Percentiles rank a stretch among this genome's conserved stretches.
Evolutionary conservation across 2,888 invertebrate species (phyloP).

Genomic region (Tachina fera): DNA sequence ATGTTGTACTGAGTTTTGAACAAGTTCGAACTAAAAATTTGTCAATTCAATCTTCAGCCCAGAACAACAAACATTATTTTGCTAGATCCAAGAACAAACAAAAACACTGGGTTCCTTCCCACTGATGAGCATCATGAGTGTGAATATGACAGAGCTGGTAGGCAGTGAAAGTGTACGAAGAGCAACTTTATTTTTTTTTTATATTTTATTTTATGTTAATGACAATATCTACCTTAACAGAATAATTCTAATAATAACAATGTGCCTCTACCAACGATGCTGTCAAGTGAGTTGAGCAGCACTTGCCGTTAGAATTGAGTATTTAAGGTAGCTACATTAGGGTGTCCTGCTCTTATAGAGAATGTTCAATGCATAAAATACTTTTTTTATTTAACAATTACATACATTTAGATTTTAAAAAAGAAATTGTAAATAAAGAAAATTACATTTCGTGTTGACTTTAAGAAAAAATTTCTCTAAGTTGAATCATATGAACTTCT

Average conservation of each 20-base stretch:
- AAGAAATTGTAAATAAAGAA: no score
- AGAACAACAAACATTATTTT: slow-evolving; percentile 18
- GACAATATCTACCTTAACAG: slow-evolving; percentile 17
- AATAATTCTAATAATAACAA: slow-evolving; percentile 28
- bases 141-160: neutral
- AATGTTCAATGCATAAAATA: no score
- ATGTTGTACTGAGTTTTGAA: neutral
- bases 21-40: slow-evolving; percentile 36
- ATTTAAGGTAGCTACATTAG: neutral
- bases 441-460: no score
- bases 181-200: neutral
- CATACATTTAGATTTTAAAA: no score
- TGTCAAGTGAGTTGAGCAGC: neutral
- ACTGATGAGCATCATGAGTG: neutral
- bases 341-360: neutral
- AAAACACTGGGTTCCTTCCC: neutral
- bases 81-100: slow-evolving; percentile 1
- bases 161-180: neutral
- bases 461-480: neutral
- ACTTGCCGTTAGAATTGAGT: neutral
- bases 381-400: no score
- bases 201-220: slow-evolving; percentile 20
- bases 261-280: slow-evolving; percentile 24
- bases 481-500: no score
- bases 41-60: neutral